Percentiles rank a stretch among this genome's conserved stretches.
These are phyloP conservation scores for Lobophora halterata DNA, from an alignment of 2,888 invertebrate genomes.

Conservation along the genomic window DNA sequence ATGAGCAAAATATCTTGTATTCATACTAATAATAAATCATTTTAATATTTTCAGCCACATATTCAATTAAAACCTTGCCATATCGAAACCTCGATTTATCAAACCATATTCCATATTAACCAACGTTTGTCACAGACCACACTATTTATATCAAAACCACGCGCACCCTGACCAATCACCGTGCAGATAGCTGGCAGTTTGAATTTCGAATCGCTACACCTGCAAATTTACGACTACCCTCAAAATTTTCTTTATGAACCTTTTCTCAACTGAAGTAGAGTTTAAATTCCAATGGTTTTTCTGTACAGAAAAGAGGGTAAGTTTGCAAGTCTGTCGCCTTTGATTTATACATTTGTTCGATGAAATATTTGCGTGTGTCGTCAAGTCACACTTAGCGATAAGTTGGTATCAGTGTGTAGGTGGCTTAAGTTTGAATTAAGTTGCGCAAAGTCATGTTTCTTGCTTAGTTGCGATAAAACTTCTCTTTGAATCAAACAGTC, in stretches of 20 bases:
- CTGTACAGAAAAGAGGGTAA: slow-evolving; percentile 8
- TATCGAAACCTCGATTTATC: slow-evolving; percentile 40
- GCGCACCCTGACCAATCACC: slow-evolving; percentile 75
- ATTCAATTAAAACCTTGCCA: not conserved
- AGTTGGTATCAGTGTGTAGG: slow-evolving; percentile 37
- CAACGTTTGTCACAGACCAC: slow-evolving; percentile 59
- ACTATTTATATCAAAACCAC: slow-evolving; percentile 75
- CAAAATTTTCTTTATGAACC: slow-evolving; percentile 20
- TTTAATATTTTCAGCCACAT: not conserved
- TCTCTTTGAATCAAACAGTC: too few species aligned
- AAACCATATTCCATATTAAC: slow-evolving; percentile 58
- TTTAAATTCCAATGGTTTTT: slow-evolving; percentile 24
- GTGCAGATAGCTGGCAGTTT: slow-evolving; percentile 71
- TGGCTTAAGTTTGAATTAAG: slow-evolving; percentile 18
- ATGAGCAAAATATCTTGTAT: not conserved
- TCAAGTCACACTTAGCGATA: slow-evolving; percentile 59
- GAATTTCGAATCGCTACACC: slow-evolving; percentile 67
- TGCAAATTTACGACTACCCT: slow-evolving; percentile 44
- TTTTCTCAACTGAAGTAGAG: slow-evolving; percentile 24
- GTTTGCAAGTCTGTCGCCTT: slow-evolving; percentile 51
- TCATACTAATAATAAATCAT: not conserved
- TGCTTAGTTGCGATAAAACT: too few species aligned
- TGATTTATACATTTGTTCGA: slow-evolving; percentile 77
- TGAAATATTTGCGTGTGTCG: slow-evolving; percentile 73
- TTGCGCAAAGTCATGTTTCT: too few species aligned